Evolutionary conservation across 2,888 invertebrate genomes (phyloP).

Genomic region (Polymixis flavicincta): DNA sequence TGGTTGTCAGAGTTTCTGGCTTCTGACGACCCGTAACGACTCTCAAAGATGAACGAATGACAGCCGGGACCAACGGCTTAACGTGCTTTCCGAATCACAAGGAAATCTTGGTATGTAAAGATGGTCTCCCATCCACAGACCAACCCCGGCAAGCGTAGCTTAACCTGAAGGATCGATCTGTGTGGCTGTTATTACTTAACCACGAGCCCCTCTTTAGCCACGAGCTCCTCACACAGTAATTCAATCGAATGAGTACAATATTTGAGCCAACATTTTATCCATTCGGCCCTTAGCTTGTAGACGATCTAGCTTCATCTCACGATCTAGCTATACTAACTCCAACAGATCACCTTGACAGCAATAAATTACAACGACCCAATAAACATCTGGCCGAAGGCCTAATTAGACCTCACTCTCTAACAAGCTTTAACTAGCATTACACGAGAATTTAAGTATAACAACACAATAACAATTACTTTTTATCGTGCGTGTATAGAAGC

Average conservation of each 20-base stretch:
- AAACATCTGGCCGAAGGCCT: conserved; percentile 37
- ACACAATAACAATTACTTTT: conserved; percentile 41
- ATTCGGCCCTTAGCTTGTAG: background rate
- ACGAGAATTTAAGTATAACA: conserved; percentile 27
- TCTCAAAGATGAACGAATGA: too few relatives aligned
- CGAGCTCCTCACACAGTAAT: too few relatives aligned
- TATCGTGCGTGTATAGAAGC: conserved; percentile 42
- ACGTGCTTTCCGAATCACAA: too few relatives aligned
- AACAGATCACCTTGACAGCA: conserved; percentile 49
- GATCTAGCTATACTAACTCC: background rate
- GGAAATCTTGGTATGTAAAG: too few relatives aligned
- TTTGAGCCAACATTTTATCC: background rate
- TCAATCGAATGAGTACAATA: background rate
- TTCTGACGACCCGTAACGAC: too few relatives aligned
- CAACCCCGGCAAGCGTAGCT: too few relatives aligned
- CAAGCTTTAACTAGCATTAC: conserved; percentile 46
- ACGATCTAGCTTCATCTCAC: background rate
- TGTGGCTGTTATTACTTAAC: too few relatives aligned
- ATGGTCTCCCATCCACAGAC: too few relatives aligned
- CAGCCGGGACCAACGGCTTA: too few relatives aligned
- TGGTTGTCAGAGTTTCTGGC: too few relatives aligned
- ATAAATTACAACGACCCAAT: conserved; percentile 33
- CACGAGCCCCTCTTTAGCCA: too few relatives aligned
- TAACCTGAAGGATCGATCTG: too few relatives aligned
- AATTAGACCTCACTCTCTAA: conserved; percentile 59